Evolutionary conservation across 2,797 vertebrate genomes (phyloP).

Genomic region (Spinus olivaceus): DNA sequence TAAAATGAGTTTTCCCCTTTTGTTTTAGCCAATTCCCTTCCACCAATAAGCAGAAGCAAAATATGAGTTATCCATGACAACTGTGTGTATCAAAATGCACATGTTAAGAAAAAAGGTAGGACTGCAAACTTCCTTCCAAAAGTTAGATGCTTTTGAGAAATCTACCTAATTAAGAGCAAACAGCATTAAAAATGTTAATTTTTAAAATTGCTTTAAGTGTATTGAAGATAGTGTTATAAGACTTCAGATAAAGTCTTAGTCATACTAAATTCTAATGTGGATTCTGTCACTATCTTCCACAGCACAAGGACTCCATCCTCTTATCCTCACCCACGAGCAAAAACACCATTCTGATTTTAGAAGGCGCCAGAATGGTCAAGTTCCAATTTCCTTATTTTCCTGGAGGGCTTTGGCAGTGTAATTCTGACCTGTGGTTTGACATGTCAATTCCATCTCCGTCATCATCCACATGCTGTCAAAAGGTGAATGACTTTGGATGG

Average conservation of each 20-base stretch:
- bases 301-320: not conserved
- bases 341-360: not conserved
- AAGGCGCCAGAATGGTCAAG: not conserved
- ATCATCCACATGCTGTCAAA: not conserved
- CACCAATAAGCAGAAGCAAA: not conserved
- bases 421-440: not conserved
- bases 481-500: not conserved
- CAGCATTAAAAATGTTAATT: not conserved
- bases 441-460: not conserved
- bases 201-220: not conserved
- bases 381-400: not conserved
- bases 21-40: not conserved
- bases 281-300: not conserved
- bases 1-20: not conserved
- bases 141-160: not conserved
- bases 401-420: not conserved
- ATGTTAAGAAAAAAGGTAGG: not conserved
- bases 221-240: not conserved
- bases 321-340: not conserved
- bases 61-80: not conserved
- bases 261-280: not conserved
- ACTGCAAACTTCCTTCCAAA: not conserved
- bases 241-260: not conserved
- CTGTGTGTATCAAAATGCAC: not conserved
- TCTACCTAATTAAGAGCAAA: not conserved